Evolutionary conservation across 1,140 invertebrate genomes (phyloP).

Genomic region (Chionoecetes opilio): DNA sequence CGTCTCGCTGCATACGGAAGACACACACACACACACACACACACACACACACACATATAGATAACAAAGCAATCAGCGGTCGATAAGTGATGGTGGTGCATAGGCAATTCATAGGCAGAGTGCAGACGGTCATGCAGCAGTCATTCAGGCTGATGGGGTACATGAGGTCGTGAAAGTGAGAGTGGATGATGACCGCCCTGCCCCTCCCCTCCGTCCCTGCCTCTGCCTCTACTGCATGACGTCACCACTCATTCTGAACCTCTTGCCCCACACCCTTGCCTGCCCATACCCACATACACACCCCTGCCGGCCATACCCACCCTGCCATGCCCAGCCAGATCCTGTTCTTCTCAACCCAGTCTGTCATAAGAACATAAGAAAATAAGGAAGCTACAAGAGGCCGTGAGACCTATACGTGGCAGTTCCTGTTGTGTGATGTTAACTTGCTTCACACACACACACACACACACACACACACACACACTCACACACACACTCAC

Average conservation of each 20-base stretch:
- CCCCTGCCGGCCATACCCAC: background rate
- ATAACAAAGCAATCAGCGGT: background rate
- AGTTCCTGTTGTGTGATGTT: too few species aligned
- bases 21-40: too few species aligned
- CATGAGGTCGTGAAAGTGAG: background rate
- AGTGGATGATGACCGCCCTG: conserved; percentile 20
- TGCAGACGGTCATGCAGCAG: background rate
- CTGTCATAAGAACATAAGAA: too few species aligned
- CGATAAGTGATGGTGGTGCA: too few species aligned
- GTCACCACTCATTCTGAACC: conserved; percentile 16
- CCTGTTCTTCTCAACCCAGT: background rate
- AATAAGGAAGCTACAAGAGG: too few species aligned
- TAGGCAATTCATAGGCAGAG: background rate
- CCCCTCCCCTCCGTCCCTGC: too few species aligned
- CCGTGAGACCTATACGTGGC: too few species aligned
- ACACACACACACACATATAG: background rate
- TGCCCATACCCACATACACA: too few species aligned
- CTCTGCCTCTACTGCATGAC: background rate
- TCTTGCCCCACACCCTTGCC: background rate
- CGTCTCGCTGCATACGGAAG: background rate
- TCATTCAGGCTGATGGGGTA: background rate
- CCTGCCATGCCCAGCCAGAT: background rate
- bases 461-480: conserved; percentile 33
- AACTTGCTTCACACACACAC: too few species aligned
- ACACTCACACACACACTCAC: conserved; percentile 41